Evolutionary conservation across 2,888 invertebrate species (phyloP).

Genomic region (Phorcus lineatus): DNA sequence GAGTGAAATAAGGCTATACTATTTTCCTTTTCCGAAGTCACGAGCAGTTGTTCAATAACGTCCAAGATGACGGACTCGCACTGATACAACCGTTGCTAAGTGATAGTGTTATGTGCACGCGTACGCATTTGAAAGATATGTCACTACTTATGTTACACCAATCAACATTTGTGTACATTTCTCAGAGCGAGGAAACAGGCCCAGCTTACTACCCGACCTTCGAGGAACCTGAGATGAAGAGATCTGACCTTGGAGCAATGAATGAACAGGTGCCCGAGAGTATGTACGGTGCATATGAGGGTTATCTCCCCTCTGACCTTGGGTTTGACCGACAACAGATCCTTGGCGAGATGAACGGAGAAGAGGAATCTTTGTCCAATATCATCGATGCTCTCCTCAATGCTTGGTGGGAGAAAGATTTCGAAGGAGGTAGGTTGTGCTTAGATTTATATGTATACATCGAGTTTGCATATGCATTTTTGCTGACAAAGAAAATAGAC

Average conservation of each 20-base stretch:
- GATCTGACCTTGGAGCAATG: neutral
- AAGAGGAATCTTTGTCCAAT: slow-evolving; percentile 11
- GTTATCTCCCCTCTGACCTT: neutral
- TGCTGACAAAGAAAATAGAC: too few species aligned
- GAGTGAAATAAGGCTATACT: too few species aligned
- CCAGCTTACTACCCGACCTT: slow-evolving; percentile 5
- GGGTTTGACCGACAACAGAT: neutral
- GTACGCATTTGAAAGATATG: too few species aligned
- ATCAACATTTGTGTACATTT: neutral
- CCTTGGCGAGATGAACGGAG: neutral
- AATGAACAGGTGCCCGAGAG: neutral
- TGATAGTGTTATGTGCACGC: too few species aligned
- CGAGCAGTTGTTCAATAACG: too few species aligned
- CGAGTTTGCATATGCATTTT: too few species aligned
- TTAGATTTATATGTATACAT: neutral
- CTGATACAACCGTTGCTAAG: too few species aligned
- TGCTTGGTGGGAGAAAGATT: slow-evolving; percentile 40
- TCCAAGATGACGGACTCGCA: too few species aligned
- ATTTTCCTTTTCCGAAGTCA: too few species aligned
- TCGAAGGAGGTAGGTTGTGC: slow-evolving; percentile 33
- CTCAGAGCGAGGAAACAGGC: neutral
- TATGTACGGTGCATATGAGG: neutral
- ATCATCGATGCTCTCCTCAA: slow-evolving; percentile 34
- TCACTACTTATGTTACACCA: too few species aligned
- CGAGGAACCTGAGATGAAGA: neutral